A percentile compares a stretch with the other conserved stretches of the same genome.
Evolutionary conservation across 2,797 vertebrate genomes (phyloP).

Genomic region (Xenops minutus): DNA sequence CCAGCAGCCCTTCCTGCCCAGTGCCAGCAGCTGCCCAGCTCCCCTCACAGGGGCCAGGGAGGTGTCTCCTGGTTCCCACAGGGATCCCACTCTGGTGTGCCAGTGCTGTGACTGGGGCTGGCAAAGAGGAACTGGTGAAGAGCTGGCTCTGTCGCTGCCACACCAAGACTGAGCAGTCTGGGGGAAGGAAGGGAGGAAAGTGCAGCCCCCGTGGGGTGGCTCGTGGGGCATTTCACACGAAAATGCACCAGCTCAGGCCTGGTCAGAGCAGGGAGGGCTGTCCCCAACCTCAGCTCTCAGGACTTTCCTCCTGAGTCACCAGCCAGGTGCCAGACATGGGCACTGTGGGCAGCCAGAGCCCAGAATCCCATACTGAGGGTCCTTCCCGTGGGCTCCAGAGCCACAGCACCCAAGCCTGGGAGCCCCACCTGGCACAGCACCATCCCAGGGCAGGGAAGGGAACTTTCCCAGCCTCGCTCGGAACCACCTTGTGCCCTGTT

Average conservation of each 20-base stretch:
- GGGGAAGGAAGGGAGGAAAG: background rate
- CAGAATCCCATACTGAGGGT: fast-evolving
- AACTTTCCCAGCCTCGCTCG: background rate
- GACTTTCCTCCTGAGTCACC: background rate
- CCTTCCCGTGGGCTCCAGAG: background rate
- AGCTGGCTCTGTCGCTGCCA: background rate
- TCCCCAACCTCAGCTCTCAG: background rate
- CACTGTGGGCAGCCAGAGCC: background rate
- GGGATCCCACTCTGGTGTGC: conserved; percentile 29
- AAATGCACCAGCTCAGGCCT: too few relatives aligned
- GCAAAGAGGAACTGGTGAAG: background rate
- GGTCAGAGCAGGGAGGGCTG: background rate
- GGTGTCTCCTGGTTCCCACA: conserved; percentile 47
- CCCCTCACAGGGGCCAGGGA: background rate
- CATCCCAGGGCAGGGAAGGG: background rate
- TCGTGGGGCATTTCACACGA: too few relatives aligned
- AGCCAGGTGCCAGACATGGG: background rate
- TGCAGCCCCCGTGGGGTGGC: too few relatives aligned
- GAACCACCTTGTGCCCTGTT: background rate
- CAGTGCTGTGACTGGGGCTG: conserved; percentile 11
- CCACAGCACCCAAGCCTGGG: background rate
- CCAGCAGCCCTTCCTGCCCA: background rate
- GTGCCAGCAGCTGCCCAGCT: background rate
- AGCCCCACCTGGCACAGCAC: background rate
- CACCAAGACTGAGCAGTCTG: background rate